Evolutionary conservation across 2,113 vertebrate genomes (phyloP).

Genomic region (Psittacula cyanocephala): DNA sequence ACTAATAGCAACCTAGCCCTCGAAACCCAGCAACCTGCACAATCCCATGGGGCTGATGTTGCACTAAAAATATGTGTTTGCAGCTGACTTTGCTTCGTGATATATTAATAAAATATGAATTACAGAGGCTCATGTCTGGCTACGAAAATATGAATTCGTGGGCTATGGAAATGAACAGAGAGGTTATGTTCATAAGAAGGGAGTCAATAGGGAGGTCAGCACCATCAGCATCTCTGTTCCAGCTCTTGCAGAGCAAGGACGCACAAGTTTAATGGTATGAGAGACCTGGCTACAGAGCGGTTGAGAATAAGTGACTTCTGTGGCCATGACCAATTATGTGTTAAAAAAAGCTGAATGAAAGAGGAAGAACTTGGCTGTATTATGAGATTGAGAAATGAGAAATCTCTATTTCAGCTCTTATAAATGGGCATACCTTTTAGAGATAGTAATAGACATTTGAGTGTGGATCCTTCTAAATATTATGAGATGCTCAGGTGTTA

Average conservation of each 20-base stretch:
- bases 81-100: slow-evolving; percentile 8
- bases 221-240: background rate
- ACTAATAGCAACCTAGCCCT: background rate
- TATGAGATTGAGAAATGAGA: background rate
- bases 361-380: background rate
- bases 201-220: background rate
- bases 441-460: background rate
- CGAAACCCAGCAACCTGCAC: background rate
- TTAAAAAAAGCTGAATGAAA: background rate
- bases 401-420: background rate
- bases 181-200: background rate
- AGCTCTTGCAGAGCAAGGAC: background rate
- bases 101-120: background rate
- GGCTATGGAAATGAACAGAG: background rate
- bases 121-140: slow-evolving; percentile 9
- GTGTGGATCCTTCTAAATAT: background rate
- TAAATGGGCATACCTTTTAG: background rate
- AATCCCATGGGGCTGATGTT: background rate
- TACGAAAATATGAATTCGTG: background rate
- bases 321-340: rapidly evolving
- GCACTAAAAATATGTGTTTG: slow-evolving; percentile 25
- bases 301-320: background rate
- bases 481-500: background rate
- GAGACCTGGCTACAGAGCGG: background rate
- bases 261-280: background rate